A percentile compares a stretch with the other conserved stretches of the same genome.
phyloP scores from a whole-genome alignment of 23 tunicate species.

The Trididemnum clinides region DNA sequence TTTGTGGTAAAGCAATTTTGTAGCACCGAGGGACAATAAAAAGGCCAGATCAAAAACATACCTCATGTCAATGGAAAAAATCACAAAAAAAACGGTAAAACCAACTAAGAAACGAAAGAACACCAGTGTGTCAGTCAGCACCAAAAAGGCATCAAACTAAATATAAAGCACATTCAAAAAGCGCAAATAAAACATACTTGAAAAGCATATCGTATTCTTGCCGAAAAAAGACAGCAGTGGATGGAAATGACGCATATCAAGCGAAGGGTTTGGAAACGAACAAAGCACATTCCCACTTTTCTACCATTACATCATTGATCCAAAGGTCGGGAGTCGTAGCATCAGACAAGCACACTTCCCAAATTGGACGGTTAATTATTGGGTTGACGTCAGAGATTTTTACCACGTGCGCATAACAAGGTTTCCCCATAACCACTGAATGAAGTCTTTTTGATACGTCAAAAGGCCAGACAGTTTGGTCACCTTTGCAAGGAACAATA shows the following conservation, averaged over 20 bases:
- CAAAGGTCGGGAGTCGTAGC: conserved; percentile 29
- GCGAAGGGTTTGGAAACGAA: conserved; percentile 27
- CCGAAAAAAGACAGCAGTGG: too few relatives aligned
- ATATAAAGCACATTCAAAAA: too few relatives aligned
- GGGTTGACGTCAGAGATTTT: not conserved
- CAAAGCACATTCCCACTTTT: conserved; percentile 60
- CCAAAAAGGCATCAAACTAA: too few relatives aligned
- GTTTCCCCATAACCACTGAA: not conserved
- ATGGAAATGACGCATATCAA: not conserved
- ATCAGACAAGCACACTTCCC: conserved; percentile 54
- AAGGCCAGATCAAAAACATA: too few relatives aligned
- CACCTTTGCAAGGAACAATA: conserved; percentile 29
- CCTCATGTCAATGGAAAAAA: too few relatives aligned
- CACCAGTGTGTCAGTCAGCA: too few relatives aligned
- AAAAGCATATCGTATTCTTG: too few relatives aligned
- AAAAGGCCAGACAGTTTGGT: conserved; percentile 12
- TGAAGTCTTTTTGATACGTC: not conserved
- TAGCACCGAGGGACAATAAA: too few relatives aligned
- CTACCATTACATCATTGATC: conserved; percentile 74
- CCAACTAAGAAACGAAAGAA: too few relatives aligned
- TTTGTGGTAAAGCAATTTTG: too few relatives aligned
- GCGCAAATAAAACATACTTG: too few relatives aligned
- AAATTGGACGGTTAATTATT: conserved; percentile 1
- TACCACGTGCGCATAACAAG: conserved; percentile 39
- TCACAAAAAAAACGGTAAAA: too few relatives aligned